phyloP scores from a whole-genome alignment of 2,888 invertebrate genomes.

The Azorinus chamasolen region DNA sequence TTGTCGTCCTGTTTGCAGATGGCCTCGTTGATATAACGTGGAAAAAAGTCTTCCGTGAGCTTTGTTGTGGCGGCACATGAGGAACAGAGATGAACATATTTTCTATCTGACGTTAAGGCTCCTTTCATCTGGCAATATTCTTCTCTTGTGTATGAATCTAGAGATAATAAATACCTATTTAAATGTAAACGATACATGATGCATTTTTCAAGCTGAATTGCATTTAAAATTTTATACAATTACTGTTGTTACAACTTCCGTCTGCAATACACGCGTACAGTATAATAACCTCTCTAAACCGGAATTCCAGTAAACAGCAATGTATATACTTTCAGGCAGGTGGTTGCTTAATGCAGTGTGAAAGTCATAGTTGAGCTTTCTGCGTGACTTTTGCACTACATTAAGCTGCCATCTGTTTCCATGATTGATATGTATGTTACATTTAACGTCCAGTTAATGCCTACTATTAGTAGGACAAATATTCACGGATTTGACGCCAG shows the following conservation, averaged over 20 bases:
- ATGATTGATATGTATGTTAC: too few species aligned
- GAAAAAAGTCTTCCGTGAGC: constrained; percentile 64
- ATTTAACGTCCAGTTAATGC: too few species aligned
- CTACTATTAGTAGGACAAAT: too few species aligned
- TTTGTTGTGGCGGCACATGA: constrained; percentile 70
- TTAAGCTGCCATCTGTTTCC: too few species aligned
- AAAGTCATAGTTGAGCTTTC: too few species aligned
- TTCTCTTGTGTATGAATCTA: constrained; percentile 42
- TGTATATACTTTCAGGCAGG: too few species aligned
- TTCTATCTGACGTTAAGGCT: constrained; percentile 51
- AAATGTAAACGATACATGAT: not conserved
- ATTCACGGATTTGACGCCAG: too few species aligned
- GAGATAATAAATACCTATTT: not conserved
- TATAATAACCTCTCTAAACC: too few species aligned
- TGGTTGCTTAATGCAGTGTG: not conserved
- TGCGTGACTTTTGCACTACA: too few species aligned
- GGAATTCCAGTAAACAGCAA: too few species aligned
- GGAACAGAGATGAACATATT: constrained; percentile 68
- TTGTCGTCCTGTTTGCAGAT: constrained; percentile 63
- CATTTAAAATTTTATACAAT: too few species aligned
- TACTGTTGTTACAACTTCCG: not conserved
- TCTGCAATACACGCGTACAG: not conserved
- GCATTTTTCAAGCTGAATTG: too few species aligned
- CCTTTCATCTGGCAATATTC: constrained; percentile 66
- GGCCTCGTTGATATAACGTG: constrained; percentile 72